Conservation (phyloP, 2,113 vertebrate species). For the Callipepla californica region DNA sequence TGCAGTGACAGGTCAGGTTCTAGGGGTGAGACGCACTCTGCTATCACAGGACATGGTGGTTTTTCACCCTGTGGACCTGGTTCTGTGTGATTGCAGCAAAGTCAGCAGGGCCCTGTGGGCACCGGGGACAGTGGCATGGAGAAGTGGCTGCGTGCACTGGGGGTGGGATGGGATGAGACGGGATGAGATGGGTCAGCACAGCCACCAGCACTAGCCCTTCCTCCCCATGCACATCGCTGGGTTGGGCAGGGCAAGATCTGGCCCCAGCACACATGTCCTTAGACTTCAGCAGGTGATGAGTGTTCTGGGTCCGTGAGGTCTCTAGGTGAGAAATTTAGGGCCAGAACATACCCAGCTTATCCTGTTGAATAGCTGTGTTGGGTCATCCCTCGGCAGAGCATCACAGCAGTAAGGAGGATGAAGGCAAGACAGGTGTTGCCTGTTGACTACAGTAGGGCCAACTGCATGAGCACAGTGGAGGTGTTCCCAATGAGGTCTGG, state of each 20-base stretch:
- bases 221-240: background rate
- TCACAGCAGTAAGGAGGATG: background rate
- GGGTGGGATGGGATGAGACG: background rate
- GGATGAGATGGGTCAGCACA: background rate
- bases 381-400: background rate
- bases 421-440: background rate
- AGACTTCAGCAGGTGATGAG: background rate
- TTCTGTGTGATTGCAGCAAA: slow-evolving; percentile 5
- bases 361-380: background rate
- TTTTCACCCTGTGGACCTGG: background rate
- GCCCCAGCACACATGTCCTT: fast-evolving
- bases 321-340: background rate
- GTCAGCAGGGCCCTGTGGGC: background rate
- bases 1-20: background rate
- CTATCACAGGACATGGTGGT: background rate
- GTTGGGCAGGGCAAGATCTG: background rate
- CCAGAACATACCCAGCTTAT: background rate
- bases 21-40: background rate
- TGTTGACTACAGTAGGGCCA: background rate
- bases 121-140: fast-evolving
- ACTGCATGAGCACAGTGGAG: background rate
- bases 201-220: background rate
- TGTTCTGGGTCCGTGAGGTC: background rate
- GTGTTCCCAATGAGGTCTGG: background rate
- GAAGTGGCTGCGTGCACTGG: background rate